These are phyloP conservation scores for Euwallacea similis DNA, from an alignment of 1,140 invertebrate genomes.

Conservation along the genomic window DNA sequence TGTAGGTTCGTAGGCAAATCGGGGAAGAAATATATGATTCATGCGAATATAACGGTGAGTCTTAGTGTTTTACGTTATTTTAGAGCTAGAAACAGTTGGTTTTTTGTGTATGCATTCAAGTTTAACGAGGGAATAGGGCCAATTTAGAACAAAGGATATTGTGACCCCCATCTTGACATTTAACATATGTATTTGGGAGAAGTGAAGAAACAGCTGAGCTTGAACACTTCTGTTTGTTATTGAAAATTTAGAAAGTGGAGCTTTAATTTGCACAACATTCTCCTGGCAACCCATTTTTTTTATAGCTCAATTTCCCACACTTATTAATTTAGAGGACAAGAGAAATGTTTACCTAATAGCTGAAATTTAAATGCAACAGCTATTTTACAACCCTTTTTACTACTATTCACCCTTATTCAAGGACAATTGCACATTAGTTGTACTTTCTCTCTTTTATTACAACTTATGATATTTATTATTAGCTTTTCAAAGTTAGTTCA, in stretches of 20 bases:
- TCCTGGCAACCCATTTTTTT: background rate
- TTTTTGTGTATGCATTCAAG: background rate
- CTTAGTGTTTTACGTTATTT: background rate
- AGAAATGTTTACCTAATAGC: no score
- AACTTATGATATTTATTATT: no score
- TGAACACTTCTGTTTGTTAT: slow-evolving; percentile 27
- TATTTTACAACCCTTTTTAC: no score
- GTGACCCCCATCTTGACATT: slow-evolving; percentile 48
- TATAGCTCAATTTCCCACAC: background rate
- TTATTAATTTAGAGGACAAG: no score
- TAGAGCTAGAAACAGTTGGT: background rate
- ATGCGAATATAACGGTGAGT: slow-evolving; percentile 97
- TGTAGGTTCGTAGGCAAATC: slow-evolving; percentile 94
- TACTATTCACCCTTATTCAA: no score
- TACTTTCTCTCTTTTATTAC: no score
- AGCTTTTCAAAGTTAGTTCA: no score
- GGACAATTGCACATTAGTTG: no score
- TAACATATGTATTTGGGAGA: slow-evolving; percentile 46
- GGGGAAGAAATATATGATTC: slow-evolving; percentile 94
- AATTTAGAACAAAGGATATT: slow-evolving; percentile 46
- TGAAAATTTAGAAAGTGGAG: slow-evolving; percentile 36
- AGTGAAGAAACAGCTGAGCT: slow-evolving; percentile 41
- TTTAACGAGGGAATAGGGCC: background rate
- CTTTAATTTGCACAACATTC: slow-evolving; percentile 7
- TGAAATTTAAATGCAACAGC: no score